These are phyloP conservation scores for Globodera ellingtonae DNA, from an alignment of 1,140 invertebrate species.

Conservation along the genomic window DNA sequence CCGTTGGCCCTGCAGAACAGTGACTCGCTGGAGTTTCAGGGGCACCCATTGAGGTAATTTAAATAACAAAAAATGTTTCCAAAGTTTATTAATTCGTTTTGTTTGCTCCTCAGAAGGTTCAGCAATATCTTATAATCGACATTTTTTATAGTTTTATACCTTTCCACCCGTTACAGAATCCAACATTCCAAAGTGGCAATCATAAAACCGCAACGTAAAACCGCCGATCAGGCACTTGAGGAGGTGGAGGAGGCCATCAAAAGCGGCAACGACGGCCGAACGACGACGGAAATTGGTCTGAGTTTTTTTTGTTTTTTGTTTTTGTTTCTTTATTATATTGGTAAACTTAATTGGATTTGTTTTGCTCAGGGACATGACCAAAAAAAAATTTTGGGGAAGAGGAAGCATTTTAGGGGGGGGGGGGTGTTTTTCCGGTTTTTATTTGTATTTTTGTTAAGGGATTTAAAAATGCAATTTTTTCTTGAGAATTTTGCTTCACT, in stretches of 20 bases:
- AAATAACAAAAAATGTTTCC: constrained; percentile 9
- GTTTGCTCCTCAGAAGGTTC: not conserved
- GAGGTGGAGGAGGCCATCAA: constrained; percentile 64
- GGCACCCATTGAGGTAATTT: constrained; percentile 69
- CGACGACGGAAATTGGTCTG: constrained; percentile 11
- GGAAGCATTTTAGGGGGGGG: no score
- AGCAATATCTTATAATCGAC: not conserved
- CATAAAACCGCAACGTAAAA: constrained; percentile 64
- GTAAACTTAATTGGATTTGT: no score
- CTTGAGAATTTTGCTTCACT: no score
- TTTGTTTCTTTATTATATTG: no score
- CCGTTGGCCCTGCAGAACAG: constrained; percentile 83
- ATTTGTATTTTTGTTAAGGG: no score
- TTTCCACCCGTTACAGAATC: constrained; percentile 46
- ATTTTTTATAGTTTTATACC: not conserved
- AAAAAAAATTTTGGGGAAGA: no score
- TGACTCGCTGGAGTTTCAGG: constrained; percentile 74
- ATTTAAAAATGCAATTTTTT: no score
- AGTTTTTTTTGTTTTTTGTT: no score
- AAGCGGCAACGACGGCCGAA: constrained; percentile 39
- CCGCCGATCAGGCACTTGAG: constrained; percentile 62
- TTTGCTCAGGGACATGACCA: no score
- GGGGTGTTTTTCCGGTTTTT: no score
- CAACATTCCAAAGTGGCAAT: constrained; percentile 64
- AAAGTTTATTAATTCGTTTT: no score